Evolutionary conservation across 2,888 invertebrate genomes (phyloP), one percentile per base, ranked within the genome.

Genomic region (Graphium colonna): DNA sequence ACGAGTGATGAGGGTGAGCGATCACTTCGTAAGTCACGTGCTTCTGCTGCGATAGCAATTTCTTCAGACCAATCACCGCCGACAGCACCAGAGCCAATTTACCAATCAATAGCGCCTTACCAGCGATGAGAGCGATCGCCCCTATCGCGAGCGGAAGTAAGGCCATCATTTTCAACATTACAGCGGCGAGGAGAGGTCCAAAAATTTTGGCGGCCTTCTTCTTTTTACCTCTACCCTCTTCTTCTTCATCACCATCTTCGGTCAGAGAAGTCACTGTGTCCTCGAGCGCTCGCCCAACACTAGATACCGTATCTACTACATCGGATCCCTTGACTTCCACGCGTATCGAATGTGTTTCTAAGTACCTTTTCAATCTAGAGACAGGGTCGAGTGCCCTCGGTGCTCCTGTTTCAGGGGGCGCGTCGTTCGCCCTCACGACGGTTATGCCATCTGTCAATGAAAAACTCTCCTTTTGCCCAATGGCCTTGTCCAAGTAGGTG

Each of bases 11-110:
- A 50, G 96, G 95, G 77, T 96, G 96, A 0, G 95, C 93, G 0
- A 96, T 95, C 31, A 96, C 96, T 75, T 96, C 96, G 73, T 96
- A 96, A 3, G 96, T 96, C 60, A 96, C 96, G 72, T 95, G 95
- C 74, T 96, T 96, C 82, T 95, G 94, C 71, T 94, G 93, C 1
- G 94, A 93, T 61, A 96, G 81, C 47, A 96, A 86, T 77, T 96
- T 96, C 91, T 96, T 96, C 77, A 96, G 82, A 1, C 96, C 96
- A 68, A 96, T 96, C 55, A 96, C 94, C 48, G 95, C 94, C 0
- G 96, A 95, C 44, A 96, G 90, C 42, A 96, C 95, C 60, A 96
- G 89, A 21, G 96, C 96, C 69, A 96, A 92, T 84, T 96, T 96
- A 75, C 96, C 96, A 69, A 96, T 94, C 61, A 96, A 79, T 67